Conservation (phyloP, 2,888 invertebrate species). For the Frankliniella intonsa region DNA sequence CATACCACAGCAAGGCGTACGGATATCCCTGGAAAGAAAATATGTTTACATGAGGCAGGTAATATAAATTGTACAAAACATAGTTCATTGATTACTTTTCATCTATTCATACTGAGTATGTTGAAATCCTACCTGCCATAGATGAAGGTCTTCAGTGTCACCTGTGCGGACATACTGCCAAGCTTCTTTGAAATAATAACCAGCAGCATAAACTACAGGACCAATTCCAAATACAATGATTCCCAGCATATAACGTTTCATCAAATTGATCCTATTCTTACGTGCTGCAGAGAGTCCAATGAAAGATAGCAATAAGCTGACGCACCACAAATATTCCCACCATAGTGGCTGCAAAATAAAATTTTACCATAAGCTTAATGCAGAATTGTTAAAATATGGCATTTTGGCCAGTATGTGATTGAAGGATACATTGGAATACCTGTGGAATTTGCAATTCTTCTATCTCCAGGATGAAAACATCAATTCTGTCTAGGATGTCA, state of each 20-base stretch:
- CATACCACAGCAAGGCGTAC: constrained; percentile 88
- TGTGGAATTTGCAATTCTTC: constrained; percentile 89
- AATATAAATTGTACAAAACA: constrained; percentile 32
- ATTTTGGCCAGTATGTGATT: constrained; percentile 26
- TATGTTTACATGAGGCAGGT: constrained; percentile 38
- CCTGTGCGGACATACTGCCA: constrained; percentile 71
- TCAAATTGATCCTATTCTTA: constrained; percentile 70
- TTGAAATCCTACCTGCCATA: constrained; percentile 64
- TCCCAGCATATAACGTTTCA: constrained; percentile 79
- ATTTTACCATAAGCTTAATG: constrained; percentile 31
- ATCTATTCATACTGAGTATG: constrained; percentile 31
- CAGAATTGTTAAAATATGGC: constrained; percentile 6
- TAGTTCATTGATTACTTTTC: constrained; percentile 27
- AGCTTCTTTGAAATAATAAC: constrained; percentile 80
- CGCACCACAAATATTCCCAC: constrained; percentile 94
- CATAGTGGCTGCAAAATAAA: constrained; percentile 62
- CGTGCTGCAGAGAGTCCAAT: constrained; percentile 81
- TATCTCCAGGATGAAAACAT: constrained; percentile 89
- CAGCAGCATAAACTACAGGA: constrained; percentile 73
- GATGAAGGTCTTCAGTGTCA: constrained; percentile 61
- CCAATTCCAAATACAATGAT: constrained; percentile 70
- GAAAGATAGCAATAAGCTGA: constrained; percentile 76
- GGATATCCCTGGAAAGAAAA: constrained; percentile 70
- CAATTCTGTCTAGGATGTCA: constrained; percentile 85
- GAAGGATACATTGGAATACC: constrained; percentile 45